phyloP scores from a whole-genome alignment of 2,888 invertebrate genomes.

The Allacma fusca region DNA sequence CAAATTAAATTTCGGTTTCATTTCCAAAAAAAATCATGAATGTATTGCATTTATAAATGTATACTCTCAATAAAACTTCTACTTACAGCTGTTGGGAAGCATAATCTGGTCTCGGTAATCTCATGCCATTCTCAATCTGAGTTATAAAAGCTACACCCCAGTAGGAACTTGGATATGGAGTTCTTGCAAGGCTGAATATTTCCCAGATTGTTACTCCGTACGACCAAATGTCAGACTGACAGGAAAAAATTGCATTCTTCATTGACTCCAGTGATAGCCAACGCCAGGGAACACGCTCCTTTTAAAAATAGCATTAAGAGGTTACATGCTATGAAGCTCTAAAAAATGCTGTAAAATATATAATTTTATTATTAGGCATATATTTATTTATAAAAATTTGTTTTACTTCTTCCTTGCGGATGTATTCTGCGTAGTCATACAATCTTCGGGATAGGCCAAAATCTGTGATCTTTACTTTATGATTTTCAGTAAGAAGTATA shows the following conservation, averaged over 20 bases:
- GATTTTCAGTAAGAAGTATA: constrained; percentile 16
- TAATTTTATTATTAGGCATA: too few relatives aligned
- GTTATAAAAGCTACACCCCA: background rate
- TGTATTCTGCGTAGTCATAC: constrained; percentile 32
- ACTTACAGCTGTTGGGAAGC: too few relatives aligned
- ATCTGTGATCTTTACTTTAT: constrained; percentile 30
- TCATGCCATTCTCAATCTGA: too few relatives aligned
- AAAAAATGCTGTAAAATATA: too few relatives aligned
- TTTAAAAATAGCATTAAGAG: too few relatives aligned
- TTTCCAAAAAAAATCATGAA: too few relatives aligned
- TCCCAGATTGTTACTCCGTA: constrained; percentile 18
- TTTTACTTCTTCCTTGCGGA: constrained; percentile 12
- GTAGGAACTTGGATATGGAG: constrained; percentile 17
- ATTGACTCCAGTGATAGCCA: constrained; percentile 43
- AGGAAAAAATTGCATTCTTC: constrained; percentile 9
- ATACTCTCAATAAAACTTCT: too few relatives aligned
- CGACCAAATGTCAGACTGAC: constrained; percentile 44
- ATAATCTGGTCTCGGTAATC: too few relatives aligned
- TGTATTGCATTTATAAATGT: too few relatives aligned
- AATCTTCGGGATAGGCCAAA: constrained; percentile 27
- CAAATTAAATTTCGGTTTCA: too few relatives aligned
- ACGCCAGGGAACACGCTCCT: constrained; percentile 42
- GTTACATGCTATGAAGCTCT: too few relatives aligned
- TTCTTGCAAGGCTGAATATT: constrained; percentile 22
- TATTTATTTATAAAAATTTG: background rate